A percentile compares a stretch with the other conserved stretches of the same genome.
Evolutionary conservation across 2,888 invertebrate species (phyloP).

Genomic region (Drosophila birchii): DNA sequence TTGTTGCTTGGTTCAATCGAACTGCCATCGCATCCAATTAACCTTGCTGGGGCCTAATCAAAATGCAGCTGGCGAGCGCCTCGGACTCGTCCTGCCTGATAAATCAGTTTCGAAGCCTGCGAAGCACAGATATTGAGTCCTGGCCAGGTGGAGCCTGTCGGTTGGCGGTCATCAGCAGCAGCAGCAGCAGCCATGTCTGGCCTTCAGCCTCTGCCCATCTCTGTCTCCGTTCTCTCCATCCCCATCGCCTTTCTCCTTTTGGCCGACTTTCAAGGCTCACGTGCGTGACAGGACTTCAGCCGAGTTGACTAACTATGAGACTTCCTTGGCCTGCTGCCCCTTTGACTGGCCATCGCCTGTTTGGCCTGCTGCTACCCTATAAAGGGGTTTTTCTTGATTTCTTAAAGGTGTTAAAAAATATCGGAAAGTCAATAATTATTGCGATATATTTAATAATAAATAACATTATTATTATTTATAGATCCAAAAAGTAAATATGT

Average conservation of each 20-base stretch:
- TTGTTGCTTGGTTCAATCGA: slow-evolving; percentile 44
- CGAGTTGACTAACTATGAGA: slow-evolving; percentile 37
- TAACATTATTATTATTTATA: no score
- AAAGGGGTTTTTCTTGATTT: not conserved
- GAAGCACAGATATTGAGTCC: slow-evolving; percentile 12
- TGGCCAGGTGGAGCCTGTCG: slow-evolving; percentile 19
- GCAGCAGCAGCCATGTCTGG: slow-evolving; percentile 53
- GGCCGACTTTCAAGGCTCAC: slow-evolving; percentile 17
- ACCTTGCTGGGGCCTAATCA: slow-evolving; percentile 78
- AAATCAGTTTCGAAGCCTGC: slow-evolving; percentile 17
- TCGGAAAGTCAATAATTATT: no score
- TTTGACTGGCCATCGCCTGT: not conserved
- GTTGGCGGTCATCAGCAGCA: slow-evolving; percentile 21
- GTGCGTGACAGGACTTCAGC: slow-evolving; percentile 64
- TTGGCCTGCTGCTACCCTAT: not conserved
- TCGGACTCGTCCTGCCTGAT: slow-evolving; percentile 11
- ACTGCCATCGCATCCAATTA: slow-evolving; percentile 70
- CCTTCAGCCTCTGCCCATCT: slow-evolving; percentile 12
- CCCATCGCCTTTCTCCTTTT: not conserved
- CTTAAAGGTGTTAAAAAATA: not conserved
- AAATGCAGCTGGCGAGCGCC: slow-evolving; percentile 60
- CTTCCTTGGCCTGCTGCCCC: not conserved
- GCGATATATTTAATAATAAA: no score
- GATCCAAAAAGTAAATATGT: no score
- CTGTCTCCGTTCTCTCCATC: not conserved